Conservation (phyloP, 2,888 invertebrate species). For the Pachydiplax longipennis region DNA sequence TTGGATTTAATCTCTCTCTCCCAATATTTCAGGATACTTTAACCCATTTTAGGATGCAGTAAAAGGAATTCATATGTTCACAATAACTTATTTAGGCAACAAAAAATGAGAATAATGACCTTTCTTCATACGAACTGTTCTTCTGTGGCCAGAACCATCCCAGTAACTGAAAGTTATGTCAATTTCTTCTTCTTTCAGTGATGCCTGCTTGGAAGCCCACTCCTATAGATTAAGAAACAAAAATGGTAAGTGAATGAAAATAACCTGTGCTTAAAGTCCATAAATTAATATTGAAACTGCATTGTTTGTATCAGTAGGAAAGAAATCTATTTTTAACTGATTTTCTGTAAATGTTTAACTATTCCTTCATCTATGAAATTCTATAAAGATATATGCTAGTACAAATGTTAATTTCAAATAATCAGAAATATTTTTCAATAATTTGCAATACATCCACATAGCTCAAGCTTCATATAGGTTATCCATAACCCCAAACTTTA, state of each 20-base stretch:
- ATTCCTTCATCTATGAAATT: too few relatives aligned
- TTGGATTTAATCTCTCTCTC: constrained; percentile 26
- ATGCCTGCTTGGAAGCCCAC: constrained; percentile 95
- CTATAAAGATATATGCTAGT: not conserved
- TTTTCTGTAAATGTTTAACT: too few relatives aligned
- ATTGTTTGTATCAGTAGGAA: too few relatives aligned
- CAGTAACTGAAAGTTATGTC: constrained; percentile 99
- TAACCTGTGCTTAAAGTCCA: too few relatives aligned
- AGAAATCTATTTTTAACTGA: too few relatives aligned
- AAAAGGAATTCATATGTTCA: not conserved
- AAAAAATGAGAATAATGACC: constrained; percentile 64
- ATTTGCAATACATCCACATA: too few relatives aligned
- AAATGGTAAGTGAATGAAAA: not conserved
- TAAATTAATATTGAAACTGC: too few relatives aligned
- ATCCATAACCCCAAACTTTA: too few relatives aligned
- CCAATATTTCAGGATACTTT: not conserved
- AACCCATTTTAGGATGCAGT: too few relatives aligned
- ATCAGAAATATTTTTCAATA: too few relatives aligned
- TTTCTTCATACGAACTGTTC: constrained; percentile 92
- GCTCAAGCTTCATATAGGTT: too few relatives aligned
- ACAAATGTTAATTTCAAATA: too few relatives aligned
- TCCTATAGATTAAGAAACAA: constrained; percentile 64
- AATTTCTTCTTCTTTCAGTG: constrained; percentile 95
- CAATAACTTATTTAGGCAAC: not conserved
- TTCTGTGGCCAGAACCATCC: constrained; percentile 98